Evolutionary conservation across 2,113 vertebrate genomes (phyloP).

Genomic region (Tympanuchus pallidicinctus): DNA sequence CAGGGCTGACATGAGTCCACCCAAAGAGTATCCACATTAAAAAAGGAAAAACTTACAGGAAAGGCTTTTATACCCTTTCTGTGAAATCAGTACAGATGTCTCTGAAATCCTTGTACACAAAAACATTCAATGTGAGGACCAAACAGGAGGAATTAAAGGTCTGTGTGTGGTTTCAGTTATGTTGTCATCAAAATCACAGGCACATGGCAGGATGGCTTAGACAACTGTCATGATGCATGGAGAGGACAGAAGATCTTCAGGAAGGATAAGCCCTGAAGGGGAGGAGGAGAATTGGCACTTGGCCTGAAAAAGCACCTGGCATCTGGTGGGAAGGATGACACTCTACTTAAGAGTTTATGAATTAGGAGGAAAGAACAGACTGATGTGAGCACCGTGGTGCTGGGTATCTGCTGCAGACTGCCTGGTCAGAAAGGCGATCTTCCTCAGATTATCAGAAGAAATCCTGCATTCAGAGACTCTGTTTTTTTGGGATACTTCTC

Average conservation of each 20-base stretch:
- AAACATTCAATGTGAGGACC: fast-evolving
- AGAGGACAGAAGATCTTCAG: neutral
- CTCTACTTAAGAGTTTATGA: neutral
- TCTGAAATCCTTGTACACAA: neutral
- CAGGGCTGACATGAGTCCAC: fast-evolving
- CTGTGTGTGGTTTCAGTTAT: fast-evolving
- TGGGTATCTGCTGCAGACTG: neutral
- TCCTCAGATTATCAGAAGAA: neutral
- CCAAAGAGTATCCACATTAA: fast-evolving
- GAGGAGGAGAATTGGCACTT: neutral
- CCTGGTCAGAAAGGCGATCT: neutral
- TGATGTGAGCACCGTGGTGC: neutral
- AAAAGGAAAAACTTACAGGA: neutral
- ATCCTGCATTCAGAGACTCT: neutral
- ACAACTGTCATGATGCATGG: neutral
- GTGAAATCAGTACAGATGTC: fast-evolving
- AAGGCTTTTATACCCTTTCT: fast-evolving
- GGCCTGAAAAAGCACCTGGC: neutral
- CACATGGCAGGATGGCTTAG: too few relatives aligned
- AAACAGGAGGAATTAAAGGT: neutral
- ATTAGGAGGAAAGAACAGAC: neutral
- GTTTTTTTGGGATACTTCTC: neutral
- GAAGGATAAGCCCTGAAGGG: neutral
- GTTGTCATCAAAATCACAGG: neutral
- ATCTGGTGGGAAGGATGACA: fast-evolving